phyloP scores from a whole-genome alignment of 2,113 vertebrate species.

The Epinephelus moara region DNA sequence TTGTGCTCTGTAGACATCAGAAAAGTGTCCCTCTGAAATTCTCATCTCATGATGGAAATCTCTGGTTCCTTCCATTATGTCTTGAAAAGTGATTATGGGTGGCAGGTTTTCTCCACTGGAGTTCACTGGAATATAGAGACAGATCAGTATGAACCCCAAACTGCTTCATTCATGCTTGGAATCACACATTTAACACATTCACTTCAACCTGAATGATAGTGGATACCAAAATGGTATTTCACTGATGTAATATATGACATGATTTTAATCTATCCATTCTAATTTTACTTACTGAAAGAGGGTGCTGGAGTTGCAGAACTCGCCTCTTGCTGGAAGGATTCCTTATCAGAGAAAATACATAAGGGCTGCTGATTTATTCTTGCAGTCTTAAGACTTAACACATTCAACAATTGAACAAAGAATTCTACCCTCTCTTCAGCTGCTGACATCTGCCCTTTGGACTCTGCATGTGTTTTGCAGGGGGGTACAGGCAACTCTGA shows the following conservation, averaged over 20 bases:
- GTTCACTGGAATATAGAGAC: background rate
- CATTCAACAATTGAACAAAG: background rate
- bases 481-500: background rate
- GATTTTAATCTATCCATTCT: background rate
- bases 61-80: slow-evolving; percentile 79
- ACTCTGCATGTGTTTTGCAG: background rate
- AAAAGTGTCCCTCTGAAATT: slow-evolving; percentile 76
- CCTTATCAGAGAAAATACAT: background rate
- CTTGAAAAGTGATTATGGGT: slow-evolving; percentile 68
- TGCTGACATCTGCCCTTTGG: background rate
- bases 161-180: background rate
- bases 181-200: background rate
- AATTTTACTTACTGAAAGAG: background rate
- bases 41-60: slow-evolving; percentile 81
- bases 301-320: background rate
- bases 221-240: background rate
- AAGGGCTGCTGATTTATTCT: background rate
- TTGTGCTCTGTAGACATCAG: slow-evolving; percentile 81
- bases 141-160: background rate
- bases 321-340: background rate
- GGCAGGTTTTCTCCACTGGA: slow-evolving; percentile 20
- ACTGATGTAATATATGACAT: background rate
- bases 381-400: background rate
- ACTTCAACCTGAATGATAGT: background rate
- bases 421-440: slow-evolving; percentile 6